Conservation (phyloP, 2,113 vertebrate species). For the Heteronetta atricapilla region DNA sequence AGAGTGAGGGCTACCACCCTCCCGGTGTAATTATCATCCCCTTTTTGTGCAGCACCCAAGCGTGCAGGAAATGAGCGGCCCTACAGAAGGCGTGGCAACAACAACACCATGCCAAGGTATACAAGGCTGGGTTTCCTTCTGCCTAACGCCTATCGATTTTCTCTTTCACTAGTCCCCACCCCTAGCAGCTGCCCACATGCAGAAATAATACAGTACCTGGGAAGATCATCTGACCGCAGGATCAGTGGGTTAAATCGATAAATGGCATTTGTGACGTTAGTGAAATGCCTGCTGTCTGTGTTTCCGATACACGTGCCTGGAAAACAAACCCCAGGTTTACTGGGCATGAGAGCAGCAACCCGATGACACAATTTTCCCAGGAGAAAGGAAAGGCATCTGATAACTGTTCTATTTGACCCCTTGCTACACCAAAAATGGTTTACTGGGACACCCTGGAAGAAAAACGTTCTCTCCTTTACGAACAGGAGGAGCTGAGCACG, state of each 20-base stretch:
- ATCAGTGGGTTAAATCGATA: slow-evolving; percentile 86
- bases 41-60: background rate
- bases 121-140: slow-evolving; percentile 17
- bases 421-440: background rate
- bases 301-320: slow-evolving; percentile 87
- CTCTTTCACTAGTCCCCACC: background rate
- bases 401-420: background rate
- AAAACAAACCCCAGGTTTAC: background rate
- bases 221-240: slow-evolving; percentile 75
- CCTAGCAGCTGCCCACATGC: background rate
- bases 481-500: background rate
- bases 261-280: slow-evolving; percentile 80
- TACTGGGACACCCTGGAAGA: background rate
- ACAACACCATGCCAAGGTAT: background rate
- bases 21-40: background rate
- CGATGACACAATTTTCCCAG: background rate
- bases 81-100: background rate
- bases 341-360: background rate
- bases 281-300: slow-evolving; percentile 92
- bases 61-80: slow-evolving; percentile 10
- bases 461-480: background rate
- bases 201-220: slow-evolving; percentile 74
- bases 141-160: background rate
- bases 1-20: background rate
- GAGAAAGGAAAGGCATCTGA: background rate